Conservation (phyloP, 2,888 invertebrate genomes). For the Calameuta filiformis region DNA sequence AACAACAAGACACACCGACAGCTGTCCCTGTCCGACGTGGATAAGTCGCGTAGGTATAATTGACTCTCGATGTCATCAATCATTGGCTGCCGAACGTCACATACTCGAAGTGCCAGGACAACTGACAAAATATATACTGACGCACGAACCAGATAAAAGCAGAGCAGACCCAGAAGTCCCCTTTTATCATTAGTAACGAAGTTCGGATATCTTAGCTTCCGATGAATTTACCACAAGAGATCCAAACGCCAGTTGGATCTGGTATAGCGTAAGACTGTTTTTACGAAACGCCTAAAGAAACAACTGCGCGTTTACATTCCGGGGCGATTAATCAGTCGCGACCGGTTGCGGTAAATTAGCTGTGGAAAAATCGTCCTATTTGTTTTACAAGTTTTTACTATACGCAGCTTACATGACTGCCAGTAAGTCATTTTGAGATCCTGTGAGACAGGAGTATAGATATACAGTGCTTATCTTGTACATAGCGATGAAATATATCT, state of each 20-base stretch:
- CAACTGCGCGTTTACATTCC: conserved; percentile 44
- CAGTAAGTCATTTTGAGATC: neutral
- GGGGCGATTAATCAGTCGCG: conserved; percentile 49
- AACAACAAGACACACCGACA: conserved; percentile 16
- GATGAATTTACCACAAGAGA: conserved; percentile 40
- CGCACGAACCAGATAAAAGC: conserved; percentile 7
- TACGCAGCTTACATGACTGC: neutral
- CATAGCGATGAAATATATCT: neutral
- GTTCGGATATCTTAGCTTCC: conserved; percentile 22
- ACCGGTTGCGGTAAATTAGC: conserved; percentile 27
- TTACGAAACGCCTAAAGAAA: conserved; percentile 47
- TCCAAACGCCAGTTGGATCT: conserved; percentile 4
- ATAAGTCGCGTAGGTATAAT: conserved; percentile 18
- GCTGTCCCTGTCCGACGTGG: neutral
- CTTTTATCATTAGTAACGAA: conserved; percentile 20
- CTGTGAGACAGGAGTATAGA: neutral
- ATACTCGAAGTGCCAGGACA: conserved; percentile 14
- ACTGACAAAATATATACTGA: conserved; percentile 39
- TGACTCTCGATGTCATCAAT: conserved; percentile 34
- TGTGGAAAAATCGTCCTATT: conserved; percentile 35
- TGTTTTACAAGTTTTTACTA: conserved; percentile 27
- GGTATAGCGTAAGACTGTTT: conserved; percentile 29
- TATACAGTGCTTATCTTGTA: neutral
- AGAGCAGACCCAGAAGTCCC: neutral
- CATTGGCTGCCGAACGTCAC: conserved; percentile 25